A percentile compares a stretch with the other conserved stretches of the same genome.
Conservation (phyloP, 2,888 invertebrate species). For the Oxycera nigricornis region DNA sequence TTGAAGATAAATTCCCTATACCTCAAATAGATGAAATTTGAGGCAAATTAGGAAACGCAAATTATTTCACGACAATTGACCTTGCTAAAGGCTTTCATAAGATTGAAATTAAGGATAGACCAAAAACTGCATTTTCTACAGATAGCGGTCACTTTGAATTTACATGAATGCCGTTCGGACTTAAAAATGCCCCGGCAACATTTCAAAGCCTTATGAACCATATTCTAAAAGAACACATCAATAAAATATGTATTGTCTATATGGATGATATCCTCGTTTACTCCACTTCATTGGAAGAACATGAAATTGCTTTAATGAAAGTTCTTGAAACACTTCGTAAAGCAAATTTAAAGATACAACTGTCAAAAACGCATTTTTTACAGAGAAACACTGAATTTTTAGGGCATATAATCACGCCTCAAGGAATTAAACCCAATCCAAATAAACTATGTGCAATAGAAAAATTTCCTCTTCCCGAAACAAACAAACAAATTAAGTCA, state of each 20-base stretch:
- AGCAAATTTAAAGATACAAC: neutral
- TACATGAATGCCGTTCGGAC: no score
- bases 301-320: constrained; percentile 4
- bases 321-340: neutral
- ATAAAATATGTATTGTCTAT: constrained; percentile 44
- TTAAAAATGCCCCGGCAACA: constrained; percentile 55
- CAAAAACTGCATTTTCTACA: constrained; percentile 51
- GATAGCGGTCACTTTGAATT: constrained; percentile 53
- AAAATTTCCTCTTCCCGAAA: neutral
- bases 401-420: constrained; percentile 8
- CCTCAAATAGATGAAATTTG: constrained; percentile 43
- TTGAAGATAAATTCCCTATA: constrained; percentile 17
- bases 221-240: constrained; percentile 51
- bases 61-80: constrained; percentile 3
- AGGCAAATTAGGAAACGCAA: constrained; percentile 41
- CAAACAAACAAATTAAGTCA: constrained; percentile 49
- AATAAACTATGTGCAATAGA: constrained; percentile 7
- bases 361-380: constrained; percentile 21
- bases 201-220: constrained; percentile 40
- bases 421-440: constrained; percentile 14
- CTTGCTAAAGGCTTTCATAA: constrained; percentile 17
- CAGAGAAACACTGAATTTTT: constrained; percentile 1
- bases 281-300: neutral
- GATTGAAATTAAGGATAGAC: constrained; percentile 42
- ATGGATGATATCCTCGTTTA: neutral